Evolutionary conservation across 35 echinoderm and acorn worm species (phyloP).

Genomic region (Holothuria glaberrima): DNA sequence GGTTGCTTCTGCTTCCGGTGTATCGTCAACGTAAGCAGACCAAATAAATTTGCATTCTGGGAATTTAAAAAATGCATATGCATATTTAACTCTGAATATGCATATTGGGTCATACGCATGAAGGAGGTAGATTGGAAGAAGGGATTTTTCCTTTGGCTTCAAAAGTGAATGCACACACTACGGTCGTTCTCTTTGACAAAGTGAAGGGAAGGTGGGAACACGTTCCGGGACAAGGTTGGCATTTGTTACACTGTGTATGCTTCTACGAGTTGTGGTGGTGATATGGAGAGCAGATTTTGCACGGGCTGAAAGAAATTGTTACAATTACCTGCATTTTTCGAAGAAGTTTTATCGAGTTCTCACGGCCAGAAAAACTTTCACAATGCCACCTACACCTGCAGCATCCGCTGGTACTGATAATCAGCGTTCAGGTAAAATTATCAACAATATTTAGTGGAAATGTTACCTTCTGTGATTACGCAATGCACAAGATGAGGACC

Average conservation of each 20-base stretch:
- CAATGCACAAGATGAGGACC: not conserved
- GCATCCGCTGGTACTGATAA: not conserved
- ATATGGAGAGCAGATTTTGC: not conserved
- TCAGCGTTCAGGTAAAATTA: constrained; percentile 7
- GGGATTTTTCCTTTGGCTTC: constrained; percentile 23
- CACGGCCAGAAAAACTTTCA: not conserved
- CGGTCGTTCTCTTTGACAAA: not conserved
- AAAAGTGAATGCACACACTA: not conserved
- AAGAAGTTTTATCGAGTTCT: not conserved
- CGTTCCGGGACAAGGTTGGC: no score
- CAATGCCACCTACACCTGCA: constrained; percentile 35
- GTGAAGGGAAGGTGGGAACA: no score
- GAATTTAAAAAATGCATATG: constrained; percentile 8
- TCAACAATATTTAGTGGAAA: not conserved
- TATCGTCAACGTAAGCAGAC: constrained; percentile 39
- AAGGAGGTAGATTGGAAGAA: constrained; percentile 7
- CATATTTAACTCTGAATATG: not conserved
- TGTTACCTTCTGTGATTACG: not conserved
- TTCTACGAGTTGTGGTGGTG: not conserved
- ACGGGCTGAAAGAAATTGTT: not conserved
- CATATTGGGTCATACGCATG: constrained; percentile 1
- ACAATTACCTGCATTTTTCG: not conserved
- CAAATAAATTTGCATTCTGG: constrained; percentile 23
- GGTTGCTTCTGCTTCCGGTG: not conserved
- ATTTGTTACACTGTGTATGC: not conserved